Evolutionary conservation across 30 jellyfish, hydroid and myxozoan species (phyloP).

Genomic region (Cassiopea xamachana): DNA sequence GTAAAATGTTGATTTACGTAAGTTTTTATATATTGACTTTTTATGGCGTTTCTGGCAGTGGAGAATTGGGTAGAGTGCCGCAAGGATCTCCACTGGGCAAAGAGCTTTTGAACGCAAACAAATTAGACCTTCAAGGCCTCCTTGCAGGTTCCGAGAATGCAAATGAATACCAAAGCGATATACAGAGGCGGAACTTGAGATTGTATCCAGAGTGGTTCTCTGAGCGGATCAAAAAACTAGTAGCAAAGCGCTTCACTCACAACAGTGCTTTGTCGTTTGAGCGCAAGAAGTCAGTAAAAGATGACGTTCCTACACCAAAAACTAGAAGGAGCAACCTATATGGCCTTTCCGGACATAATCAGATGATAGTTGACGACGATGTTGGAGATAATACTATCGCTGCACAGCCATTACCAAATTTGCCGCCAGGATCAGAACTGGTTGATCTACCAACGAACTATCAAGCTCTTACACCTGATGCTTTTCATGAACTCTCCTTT

Average conservation of each 20-base stretch:
- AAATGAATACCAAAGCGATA: background rate
- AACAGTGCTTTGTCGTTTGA: constrained; percentile 30
- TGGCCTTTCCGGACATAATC: constrained; percentile 33
- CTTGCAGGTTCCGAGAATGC: constrained; percentile 1
- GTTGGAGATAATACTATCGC: constrained; percentile 10
- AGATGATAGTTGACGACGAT: constrained; percentile 38
- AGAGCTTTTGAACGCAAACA: constrained; percentile 1
- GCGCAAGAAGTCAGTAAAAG: constrained; percentile 1
- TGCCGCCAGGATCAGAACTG: constrained; percentile 61
- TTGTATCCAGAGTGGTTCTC: constrained; percentile 90
- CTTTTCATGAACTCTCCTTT: constrained; percentile 31
- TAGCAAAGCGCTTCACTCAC: constrained; percentile 70
- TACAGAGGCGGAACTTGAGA: constrained; percentile 58
- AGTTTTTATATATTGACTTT: background rate
- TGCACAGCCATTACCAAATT: constrained; percentile 8
- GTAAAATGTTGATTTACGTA: constrained; percentile 4
- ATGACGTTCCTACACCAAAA: constrained; percentile 28
- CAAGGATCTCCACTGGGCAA: constrained; percentile 27
- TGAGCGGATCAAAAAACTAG: constrained; percentile 62
- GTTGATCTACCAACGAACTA: constrained; percentile 60
- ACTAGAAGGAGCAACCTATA: constrained; percentile 52
- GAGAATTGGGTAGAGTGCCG: constrained; percentile 11
- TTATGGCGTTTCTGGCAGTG: constrained; percentile 6
- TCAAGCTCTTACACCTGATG: constrained; percentile 51
- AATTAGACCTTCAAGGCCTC: background rate